Evolutionary conservation across 2,797 vertebrate genomes (phyloP).

Genomic region (Myotis vivesi): DNA sequence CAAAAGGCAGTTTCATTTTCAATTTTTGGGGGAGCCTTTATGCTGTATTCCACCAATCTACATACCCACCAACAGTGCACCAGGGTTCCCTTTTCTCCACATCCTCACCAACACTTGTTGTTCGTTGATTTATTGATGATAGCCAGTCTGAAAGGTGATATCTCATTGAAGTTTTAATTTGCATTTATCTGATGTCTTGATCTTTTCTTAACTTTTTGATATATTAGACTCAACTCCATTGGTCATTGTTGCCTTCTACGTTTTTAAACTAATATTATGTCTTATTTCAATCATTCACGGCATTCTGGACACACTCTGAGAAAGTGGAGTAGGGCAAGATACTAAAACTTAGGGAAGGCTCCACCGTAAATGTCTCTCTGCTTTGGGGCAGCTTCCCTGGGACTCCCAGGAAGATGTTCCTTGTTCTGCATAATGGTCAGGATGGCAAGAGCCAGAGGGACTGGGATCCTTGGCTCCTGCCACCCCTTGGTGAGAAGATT

Average conservation of each 20-base stretch:
- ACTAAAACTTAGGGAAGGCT: neutral
- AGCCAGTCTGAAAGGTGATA: neutral
- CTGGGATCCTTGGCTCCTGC: neutral
- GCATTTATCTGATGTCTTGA: neutral
- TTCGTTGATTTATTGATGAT: neutral
- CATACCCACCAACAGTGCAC: neutral
- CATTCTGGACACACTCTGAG: neutral
- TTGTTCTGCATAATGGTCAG: neutral
- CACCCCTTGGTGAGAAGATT: neutral
- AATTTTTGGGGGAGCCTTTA: neutral
- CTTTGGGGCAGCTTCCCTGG: neutral
- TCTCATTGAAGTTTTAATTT: neutral
- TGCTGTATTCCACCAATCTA: neutral
- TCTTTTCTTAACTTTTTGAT: neutral
- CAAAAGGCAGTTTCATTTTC: neutral
- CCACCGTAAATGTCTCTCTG: neutral
- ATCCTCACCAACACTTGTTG: neutral
- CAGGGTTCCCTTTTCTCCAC: neutral
- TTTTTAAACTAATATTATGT: neutral
- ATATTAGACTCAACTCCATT: neutral
- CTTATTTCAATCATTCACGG: neutral
- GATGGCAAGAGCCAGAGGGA: neutral
- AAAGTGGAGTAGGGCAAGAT: neutral
- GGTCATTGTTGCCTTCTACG: neutral
- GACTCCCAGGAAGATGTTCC: neutral